Base-by-base conservation (phyloP, 2,797 vertebrate species). In the Oryzias dopingdopingensis region DNA sequence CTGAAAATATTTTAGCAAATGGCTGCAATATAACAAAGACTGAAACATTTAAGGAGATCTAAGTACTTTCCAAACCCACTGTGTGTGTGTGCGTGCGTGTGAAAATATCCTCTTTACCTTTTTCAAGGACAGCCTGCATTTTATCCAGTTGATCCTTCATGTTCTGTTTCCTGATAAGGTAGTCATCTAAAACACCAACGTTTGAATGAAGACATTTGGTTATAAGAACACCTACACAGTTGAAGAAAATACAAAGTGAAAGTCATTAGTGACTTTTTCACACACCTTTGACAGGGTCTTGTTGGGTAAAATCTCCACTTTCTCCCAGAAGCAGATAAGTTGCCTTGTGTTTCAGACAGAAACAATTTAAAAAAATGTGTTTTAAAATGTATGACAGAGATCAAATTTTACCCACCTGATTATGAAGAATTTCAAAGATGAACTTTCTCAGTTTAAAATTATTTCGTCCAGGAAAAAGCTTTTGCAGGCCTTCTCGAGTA, bases 391-490 rank as follows among this genome's bases (percentile, higher is more conserved):
- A 46, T 20, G 12, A 13, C 1, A 47, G 12, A 47, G 22, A 18
- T 46, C 3, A 13, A 18, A 1, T 1, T 57, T 14, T 20, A 46
- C 50, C 70, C 43, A 86, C 84, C 65, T 23, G 20, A 5, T 22
- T 58, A 0, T 76, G 22, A 47, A 85, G 73, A 3, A 20, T 41
- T 0, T 70, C 2, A 62, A 32, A 67, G 41, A 88, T 60, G 0
- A 0, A 0, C 45, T 3, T 75, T 44, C 67, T 86, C 42, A 1
- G 1, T 56, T 49, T 56, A 0, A 86, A 0, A 0, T 77, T 0
- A 0, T 8, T 0, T 0, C 0, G 0, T 52, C 20, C 74, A 42
- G 79, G 79, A 5, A 90, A 44, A 43, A 90, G 70, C 0, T 72
- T 58, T 0, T 0, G 0, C 10, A 85, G 68, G 0, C 87, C 75